A percentile compares a stretch with the other conserved stretches of the same genome.
Evolutionary conservation across 2,888 invertebrate genomes (phyloP).

Genomic region (Pyrgus malvae): DNA sequence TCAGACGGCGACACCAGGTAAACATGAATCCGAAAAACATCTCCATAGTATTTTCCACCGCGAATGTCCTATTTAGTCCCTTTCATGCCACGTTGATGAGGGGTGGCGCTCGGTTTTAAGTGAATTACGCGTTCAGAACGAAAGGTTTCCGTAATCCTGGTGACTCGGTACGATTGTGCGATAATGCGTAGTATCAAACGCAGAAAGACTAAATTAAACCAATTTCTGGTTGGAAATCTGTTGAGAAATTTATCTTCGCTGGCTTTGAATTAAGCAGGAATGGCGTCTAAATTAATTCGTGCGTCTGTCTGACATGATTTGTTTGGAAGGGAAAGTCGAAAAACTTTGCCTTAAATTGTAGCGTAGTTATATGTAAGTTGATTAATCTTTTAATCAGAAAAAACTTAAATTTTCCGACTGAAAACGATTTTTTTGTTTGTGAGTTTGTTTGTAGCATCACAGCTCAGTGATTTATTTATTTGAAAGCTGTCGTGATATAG

Average conservation of each 20-base stretch:
- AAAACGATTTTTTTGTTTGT: too few relatives aligned
- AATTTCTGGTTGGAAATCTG: constrained; percentile 17
- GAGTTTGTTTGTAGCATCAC: too few relatives aligned
- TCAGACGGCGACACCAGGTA: constrained; percentile 11
- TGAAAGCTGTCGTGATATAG: too few relatives aligned
- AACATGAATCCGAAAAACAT: constrained; percentile 26
- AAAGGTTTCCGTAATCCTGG: constrained; percentile 47
- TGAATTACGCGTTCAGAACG: constrained; percentile 55
- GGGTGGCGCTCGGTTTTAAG: constrained; percentile 52
- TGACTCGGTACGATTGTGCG: constrained; percentile 42
- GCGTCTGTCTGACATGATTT: too few relatives aligned
- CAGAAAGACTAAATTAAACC: constrained; percentile 17
- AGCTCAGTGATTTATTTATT: too few relatives aligned
- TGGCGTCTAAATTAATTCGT: constrained; percentile 4
- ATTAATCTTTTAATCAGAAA: too few relatives aligned
- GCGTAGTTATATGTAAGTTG: too few relatives aligned
- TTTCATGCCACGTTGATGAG: constrained; percentile 56
- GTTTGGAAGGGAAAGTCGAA: too few relatives aligned
- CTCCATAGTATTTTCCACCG: constrained; percentile 33
- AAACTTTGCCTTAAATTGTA: too few relatives aligned
- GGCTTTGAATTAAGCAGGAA: constrained; percentile 19
- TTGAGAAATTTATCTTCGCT: constrained; percentile 10
- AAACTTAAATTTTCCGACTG: too few relatives aligned
- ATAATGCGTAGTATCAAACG: constrained; percentile 30
- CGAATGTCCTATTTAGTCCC: constrained; percentile 44